A percentile compares a stretch with the other conserved stretches of the same genome.
Conservation (phyloP, 92 coral and sea anemone genomes). For the Palythoa caribaeorum region DNA sequence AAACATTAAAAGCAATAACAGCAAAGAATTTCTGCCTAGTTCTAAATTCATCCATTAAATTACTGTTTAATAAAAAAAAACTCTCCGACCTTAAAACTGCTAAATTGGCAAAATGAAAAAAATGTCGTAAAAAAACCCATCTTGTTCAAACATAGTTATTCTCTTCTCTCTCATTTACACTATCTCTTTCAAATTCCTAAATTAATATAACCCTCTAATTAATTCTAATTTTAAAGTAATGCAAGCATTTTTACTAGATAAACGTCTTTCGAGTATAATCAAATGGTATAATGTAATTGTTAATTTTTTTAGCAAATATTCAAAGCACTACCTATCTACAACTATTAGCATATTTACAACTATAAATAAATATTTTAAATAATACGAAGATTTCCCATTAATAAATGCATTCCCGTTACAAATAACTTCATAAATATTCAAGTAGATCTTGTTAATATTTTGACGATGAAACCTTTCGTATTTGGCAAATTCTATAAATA, state of each 20-base stretch:
- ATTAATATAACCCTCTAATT: not conserved
- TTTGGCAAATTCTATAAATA: conserved; percentile 17
- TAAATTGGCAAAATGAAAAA: not conserved
- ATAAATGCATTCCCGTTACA: conserved; percentile 7
- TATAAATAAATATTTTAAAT: conserved; percentile 41
- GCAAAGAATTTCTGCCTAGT: not conserved
- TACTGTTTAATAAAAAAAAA: not conserved
- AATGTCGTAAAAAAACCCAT: not conserved
- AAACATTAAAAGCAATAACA: not conserved
- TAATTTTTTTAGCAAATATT: conserved; percentile 6
- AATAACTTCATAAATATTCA: not conserved
- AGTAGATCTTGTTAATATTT: not conserved
- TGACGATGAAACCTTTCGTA: not conserved
- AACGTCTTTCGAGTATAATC: not conserved
- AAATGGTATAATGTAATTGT: not conserved
- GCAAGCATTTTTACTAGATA: not conserved
- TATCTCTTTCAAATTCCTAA: not conserved
- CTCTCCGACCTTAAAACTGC: not conserved
- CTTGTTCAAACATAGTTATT: not conserved
- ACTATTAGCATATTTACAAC: conserved; percentile 40
- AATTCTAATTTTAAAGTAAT: not conserved
- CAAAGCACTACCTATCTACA: conserved; percentile 32
- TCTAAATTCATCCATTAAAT: not conserved
- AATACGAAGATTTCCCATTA: not conserved
- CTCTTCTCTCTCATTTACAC: not conserved